phyloP scores from a whole-genome alignment of 2,888 invertebrate species.

The Microctonus brassicae region DNA sequence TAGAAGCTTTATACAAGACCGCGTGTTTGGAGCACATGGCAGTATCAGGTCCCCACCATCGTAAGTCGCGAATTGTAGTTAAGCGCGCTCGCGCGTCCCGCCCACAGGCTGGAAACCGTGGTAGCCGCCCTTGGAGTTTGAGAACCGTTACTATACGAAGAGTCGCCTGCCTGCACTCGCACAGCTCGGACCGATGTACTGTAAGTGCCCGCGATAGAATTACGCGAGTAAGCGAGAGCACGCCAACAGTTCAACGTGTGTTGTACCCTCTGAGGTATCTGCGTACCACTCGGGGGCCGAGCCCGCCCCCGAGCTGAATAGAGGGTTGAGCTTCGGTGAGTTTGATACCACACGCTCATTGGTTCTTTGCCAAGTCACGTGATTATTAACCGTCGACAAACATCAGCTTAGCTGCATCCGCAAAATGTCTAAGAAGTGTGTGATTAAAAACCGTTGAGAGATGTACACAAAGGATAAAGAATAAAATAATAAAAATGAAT shows the following conservation, averaged over 20 bases:
- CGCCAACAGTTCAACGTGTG: background rate
- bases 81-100: constrained; percentile 65
- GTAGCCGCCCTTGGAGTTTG: constrained; percentile 57
- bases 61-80: constrained; percentile 18
- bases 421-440: background rate
- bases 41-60: constrained; percentile 55
- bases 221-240: constrained; percentile 11
- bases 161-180: constrained; percentile 64
- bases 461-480: constrained; percentile 51
- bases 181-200: constrained; percentile 55
- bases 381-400: constrained; percentile 48
- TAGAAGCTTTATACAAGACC: constrained; percentile 49
- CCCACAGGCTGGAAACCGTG: constrained; percentile 60
- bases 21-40: constrained; percentile 67
- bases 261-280: constrained; percentile 30
- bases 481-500: constrained; percentile 42
- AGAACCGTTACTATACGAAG: constrained; percentile 49
- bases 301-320: constrained; percentile 66
- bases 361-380: constrained; percentile 61
- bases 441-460: constrained; percentile 29
- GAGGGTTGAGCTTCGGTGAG: constrained; percentile 67
- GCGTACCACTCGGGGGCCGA: constrained; percentile 30
- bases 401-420: constrained; percentile 32
- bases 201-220: constrained; percentile 34
- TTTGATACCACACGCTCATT: constrained; percentile 64